Conservation (phyloP, 2,797 vertebrate genomes). For the Scomberomorus guttatus region DNA sequence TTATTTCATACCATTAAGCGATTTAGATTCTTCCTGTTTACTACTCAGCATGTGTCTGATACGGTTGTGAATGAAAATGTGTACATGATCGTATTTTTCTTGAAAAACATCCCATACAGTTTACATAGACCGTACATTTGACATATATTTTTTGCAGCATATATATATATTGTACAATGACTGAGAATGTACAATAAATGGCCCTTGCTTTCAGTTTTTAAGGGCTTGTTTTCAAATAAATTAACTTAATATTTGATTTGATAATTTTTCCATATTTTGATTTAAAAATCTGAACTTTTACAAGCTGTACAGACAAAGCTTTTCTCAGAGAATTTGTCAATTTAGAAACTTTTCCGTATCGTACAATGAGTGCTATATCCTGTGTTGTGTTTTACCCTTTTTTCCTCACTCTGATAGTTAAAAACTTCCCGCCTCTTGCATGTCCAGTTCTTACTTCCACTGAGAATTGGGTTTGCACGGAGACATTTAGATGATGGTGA, state of each 20-base stretch:
- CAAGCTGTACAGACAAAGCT: not conserved
- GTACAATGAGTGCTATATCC: not conserved
- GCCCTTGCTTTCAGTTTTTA: not conserved
- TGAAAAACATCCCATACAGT: too few relatives aligned
- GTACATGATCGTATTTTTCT: not conserved
- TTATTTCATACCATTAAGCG: constrained; percentile 10
- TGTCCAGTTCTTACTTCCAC: not conserved
- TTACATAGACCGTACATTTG: not conserved
- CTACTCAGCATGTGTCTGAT: not conserved
- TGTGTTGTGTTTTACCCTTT: too few relatives aligned
- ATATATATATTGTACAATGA: not conserved
- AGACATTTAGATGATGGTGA: not conserved
- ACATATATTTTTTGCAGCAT: not conserved
- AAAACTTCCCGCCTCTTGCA: not conserved
- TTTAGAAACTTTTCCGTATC: not conserved
- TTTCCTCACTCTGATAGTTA: not conserved
- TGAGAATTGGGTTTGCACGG: not conserved
- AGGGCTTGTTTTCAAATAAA: not conserved
- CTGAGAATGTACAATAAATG: not conserved
- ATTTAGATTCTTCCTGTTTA: constrained; percentile 10
- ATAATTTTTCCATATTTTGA: not conserved
- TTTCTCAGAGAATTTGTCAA: not conserved
- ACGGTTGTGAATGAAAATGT: not conserved
- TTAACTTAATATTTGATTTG: too few relatives aligned
- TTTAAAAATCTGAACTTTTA: too few relatives aligned